A percentile compares a stretch with the other conserved stretches of the same genome.
These are phyloP conservation scores for Sarcophaga caerulescens DNA, from an alignment of 2,888 invertebrate species.

Conservation along the genomic window DNA sequence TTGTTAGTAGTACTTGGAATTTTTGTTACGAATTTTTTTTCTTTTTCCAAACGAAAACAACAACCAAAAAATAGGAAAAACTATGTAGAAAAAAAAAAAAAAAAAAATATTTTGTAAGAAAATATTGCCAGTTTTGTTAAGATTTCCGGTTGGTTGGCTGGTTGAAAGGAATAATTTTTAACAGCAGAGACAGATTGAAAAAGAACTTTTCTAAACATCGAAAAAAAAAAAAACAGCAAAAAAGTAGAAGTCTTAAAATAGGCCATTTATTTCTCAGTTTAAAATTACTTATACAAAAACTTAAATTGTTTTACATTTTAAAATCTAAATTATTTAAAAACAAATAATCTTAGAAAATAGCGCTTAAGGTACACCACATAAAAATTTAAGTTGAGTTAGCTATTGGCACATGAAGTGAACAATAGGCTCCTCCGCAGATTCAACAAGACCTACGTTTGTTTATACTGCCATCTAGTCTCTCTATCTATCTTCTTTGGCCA, in stretches of 20 bases:
- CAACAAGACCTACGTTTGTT: too few species aligned
- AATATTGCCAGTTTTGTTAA: constrained; percentile 54
- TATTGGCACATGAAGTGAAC: too few species aligned
- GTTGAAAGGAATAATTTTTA: constrained; percentile 54
- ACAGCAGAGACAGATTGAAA: constrained; percentile 47
- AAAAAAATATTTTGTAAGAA: constrained; percentile 1
- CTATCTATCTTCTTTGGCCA: too few species aligned
- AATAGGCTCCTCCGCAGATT: too few species aligned
- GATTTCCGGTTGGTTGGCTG: constrained; percentile 61
- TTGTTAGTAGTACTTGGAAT: constrained; percentile 24
- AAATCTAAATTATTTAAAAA: too few species aligned
- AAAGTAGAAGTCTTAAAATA: background rate
- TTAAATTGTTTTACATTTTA: too few species aligned
- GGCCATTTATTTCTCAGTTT: background rate
- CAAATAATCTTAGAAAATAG: background rate
- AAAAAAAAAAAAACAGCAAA: background rate
- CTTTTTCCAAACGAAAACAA: constrained; percentile 14
- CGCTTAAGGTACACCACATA: background rate
- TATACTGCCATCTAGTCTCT: too few species aligned
- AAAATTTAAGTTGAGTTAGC: too few species aligned
- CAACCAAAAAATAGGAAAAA: background rate
- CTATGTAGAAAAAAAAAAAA: too few species aligned
- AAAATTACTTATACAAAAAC: too few species aligned
- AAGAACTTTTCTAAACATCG: constrained; percentile 11
- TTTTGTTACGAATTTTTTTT: constrained; percentile 44